These are phyloP conservation scores for Pogonomyrmex barbatus DNA, from an alignment of 1,140 invertebrate genomes.

Conservation along the genomic window DNA sequence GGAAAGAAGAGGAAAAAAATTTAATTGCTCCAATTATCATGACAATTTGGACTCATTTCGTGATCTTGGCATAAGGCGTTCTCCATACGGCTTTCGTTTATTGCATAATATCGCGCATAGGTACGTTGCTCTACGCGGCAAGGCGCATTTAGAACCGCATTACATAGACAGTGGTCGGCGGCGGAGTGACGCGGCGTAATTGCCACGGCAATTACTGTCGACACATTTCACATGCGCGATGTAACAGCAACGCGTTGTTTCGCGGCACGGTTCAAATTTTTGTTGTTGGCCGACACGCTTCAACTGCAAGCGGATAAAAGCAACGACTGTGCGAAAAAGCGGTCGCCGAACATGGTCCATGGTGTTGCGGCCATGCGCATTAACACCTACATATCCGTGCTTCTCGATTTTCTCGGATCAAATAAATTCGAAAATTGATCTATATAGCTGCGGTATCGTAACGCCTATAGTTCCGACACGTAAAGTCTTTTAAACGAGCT, in stretches of 20 bases:
- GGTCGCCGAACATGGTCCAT: neutral
- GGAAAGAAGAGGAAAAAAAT: neutral
- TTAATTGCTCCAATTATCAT: slow-evolving; percentile 52
- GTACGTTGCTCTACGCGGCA: slow-evolving; percentile 50
- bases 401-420: neutral
- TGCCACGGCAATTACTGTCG: slow-evolving; percentile 75
- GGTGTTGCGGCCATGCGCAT: neutral
- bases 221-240: slow-evolving; percentile 71
- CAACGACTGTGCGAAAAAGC: slow-evolving; percentile 49
- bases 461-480: neutral
- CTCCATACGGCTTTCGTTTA: neutral
- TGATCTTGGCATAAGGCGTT: slow-evolving; percentile 34
- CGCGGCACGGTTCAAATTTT: slow-evolving; percentile 64
- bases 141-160: slow-evolving; percentile 70
- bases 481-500: neutral
- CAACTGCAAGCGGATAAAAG: slow-evolving; percentile 56
- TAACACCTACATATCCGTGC: neutral
- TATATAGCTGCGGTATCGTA: neutral
- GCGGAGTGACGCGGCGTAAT: slow-evolving; percentile 72
- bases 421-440: slow-evolving; percentile 39
- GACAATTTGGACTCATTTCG: slow-evolving; percentile 52
- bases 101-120: slow-evolving; percentile 42
- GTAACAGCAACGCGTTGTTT: slow-evolving; percentile 55
- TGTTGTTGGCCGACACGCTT: slow-evolving; percentile 35
- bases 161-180: slow-evolving; percentile 68